Evolutionary conservation across 64 coral and sea anemone genomes (phyloP), one percentile per base, ranked within the genome.

Genomic region (Cladopsammia gracilis): DNA sequence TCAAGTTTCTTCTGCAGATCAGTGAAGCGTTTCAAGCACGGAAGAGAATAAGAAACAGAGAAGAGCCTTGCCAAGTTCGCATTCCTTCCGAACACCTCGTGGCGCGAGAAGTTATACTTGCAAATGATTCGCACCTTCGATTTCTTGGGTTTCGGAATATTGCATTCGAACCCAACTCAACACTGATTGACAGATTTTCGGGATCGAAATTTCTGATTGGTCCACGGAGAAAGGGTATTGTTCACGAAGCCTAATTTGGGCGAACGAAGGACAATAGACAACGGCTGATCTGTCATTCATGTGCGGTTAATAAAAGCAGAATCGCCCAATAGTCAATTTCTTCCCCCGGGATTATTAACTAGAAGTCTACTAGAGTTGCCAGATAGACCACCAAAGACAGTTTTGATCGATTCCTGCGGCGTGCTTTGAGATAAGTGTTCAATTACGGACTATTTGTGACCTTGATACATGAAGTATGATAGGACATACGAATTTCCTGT

Each of bases 1-100:
- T 97, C 96, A 97, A 86, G 85, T 97, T 97, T 97, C 96, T 94
- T 88, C 72, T 71, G 56, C 88, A 97, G 93, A 46, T 91, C 92
- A 97, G n/a, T 97, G 88, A 84, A 94, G 92, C 96, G 93, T 97
- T 83, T 84, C 80, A 45, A 49, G 80, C 79, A 65, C 58, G 19
- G 43, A 7, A 67, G 18, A 68, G 62, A 50, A 20, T 26, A 56
- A 84, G 61, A 68, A 64, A 84, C 42, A 48, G 61, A 64, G 42
- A 49, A 68, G 61, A 10, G 45, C 18, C 62, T 67, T 45, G 42
- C 80, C 62, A 67, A 50, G 19, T 51, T 48, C 20, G 80, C 80
- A 67, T 68, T 84, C 60, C 62, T 50, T 49, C 34, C 4, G 4
- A 18, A 65, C 45, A 48, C 80, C 80, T 84, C 80, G 80, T 84